Percentiles rank a stretch among this genome's conserved stretches.
Evolutionary conservation across 2,888 invertebrate genomes (phyloP).

Genomic region (Digitonthophagus gazella): DNA sequence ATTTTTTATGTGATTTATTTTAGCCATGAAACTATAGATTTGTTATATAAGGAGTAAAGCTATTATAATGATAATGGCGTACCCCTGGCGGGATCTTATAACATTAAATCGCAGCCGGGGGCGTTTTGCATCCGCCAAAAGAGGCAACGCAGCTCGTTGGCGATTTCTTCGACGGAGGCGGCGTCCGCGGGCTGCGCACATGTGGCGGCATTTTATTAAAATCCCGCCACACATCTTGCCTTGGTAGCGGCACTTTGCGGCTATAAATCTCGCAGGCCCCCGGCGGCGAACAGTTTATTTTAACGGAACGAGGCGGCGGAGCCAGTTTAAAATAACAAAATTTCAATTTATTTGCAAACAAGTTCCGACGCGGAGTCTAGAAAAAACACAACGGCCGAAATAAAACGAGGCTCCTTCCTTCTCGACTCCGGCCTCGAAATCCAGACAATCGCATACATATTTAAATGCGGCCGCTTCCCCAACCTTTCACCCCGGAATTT

Average conservation of each 20-base stretch:
- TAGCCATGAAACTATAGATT: too few relatives aligned
- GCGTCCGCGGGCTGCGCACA: conserved; percentile 4
- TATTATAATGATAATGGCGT: neutral
- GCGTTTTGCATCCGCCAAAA: neutral
- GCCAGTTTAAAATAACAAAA: conserved; percentile 34
- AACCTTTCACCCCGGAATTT: neutral
- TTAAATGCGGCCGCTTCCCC: conserved; percentile 25
- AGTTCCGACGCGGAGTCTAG: conserved; percentile 27
- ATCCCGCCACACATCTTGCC: conserved; percentile 6
- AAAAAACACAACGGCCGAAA: conserved; percentile 29
- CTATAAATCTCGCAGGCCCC: conserved; percentile 20
- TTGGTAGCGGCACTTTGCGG: conserved; percentile 8
- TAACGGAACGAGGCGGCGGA: conserved; percentile 22
- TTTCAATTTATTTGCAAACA: conserved; percentile 37
- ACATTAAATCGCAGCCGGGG: neutral
- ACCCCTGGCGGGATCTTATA: neutral
- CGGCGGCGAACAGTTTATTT: conserved; percentile 18
- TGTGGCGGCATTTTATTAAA: conserved; percentile 15
- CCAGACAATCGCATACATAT: conserved; percentile 33
- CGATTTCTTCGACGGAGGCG: neutral
- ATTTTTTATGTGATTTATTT: too few relatives aligned
- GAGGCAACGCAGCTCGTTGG: conserved; percentile 1
- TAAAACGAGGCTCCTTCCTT: conserved; percentile 20
- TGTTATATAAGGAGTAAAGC: too few relatives aligned
- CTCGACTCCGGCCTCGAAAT: conserved; percentile 26